Evolutionary conservation across 2,888 invertebrate species (phyloP), one percentile per base, ranked within the genome.

Genomic region (Sinotaia quadrata): DNA sequence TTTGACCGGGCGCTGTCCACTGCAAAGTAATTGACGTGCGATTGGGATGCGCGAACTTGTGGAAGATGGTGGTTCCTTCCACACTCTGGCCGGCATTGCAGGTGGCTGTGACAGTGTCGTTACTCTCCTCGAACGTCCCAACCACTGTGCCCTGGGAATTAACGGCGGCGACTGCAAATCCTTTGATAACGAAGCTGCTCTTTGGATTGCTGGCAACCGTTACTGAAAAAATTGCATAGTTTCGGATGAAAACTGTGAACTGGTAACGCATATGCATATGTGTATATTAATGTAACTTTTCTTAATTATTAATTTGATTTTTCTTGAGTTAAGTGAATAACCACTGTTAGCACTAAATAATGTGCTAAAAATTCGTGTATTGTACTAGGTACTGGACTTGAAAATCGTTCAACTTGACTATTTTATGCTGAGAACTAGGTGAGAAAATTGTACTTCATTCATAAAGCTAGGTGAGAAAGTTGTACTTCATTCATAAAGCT

Each of bases 51-150:
- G 65, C 65, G 21, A 44, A 24, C 15, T 7, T 56, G 33, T 65
- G 65, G 56, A 65, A 65, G 24, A 41, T 52, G 3, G 65, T 56
- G 56, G 12, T 24, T 18, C 65, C 65, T 52, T 65, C 65, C 33
- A 56, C 65, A 15, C 56, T 52, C 4, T n/a, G 27, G 33, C 65
- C 65, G 41, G 21, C 8, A 33, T 56, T 44, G 24, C 65, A 65
- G 8, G 47, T 29, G 24, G 44, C 33, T 3, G 34, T 34, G 0
- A 47, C 47, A 21, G 41, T 27, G 52, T 52, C 12, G 44, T 44
- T n/a, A 4, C 15, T 31, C 5, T 37, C 29, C 33, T 5, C 7
- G 63, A 65, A 65, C 27, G 1, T n/a, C 0, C 63, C 65, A 41
- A 56, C 65, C 56, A 65, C 65, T 4, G 65, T 56, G 10, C 63